Evolutionary conservation across 1,140 invertebrate genomes (phyloP).

Genomic region (Drosophila suzukii): DNA sequence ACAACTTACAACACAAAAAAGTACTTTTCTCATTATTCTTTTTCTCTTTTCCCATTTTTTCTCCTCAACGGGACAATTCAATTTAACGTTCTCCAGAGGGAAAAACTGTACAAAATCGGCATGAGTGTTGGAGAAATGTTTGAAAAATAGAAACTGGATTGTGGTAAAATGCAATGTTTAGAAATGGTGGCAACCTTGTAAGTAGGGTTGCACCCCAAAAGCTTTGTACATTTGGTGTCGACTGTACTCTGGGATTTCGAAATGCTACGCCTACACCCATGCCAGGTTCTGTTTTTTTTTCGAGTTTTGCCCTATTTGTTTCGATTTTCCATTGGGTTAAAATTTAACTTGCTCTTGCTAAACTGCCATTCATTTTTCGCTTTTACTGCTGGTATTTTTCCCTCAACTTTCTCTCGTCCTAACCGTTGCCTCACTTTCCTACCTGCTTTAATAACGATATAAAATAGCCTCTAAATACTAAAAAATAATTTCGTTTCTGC

Average conservation of each 20-base stretch:
- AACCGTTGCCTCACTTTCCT: conserved; percentile 37
- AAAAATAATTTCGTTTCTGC: conserved; percentile 78
- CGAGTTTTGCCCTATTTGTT: conserved; percentile 1
- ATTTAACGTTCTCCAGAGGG: conserved; percentile 23
- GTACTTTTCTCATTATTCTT: conserved; percentile 60
- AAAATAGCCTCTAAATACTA: conserved; percentile 83
- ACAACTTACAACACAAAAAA: conserved; percentile 83
- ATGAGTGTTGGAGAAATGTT: conserved; percentile 5
- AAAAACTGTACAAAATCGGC: conserved; percentile 9
- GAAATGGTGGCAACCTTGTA: conserved; percentile 3
- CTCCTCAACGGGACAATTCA: conserved; percentile 41
- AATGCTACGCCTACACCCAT: background rate
- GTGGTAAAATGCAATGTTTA: conserved; percentile 25
- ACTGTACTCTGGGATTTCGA: background rate
- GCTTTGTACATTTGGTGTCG: conserved; percentile 4
- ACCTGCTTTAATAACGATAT: conserved; percentile 75
- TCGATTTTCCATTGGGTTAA: conserved; percentile 1
- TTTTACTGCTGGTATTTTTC: conserved; percentile 19
- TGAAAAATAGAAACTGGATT: conserved; percentile 8
- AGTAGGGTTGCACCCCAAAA: conserved; percentile 1
- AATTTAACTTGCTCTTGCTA: conserved; percentile 14
- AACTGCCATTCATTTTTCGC: conserved; percentile 18
- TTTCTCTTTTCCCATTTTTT: conserved; percentile 36
- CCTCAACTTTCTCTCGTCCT: conserved; percentile 6
- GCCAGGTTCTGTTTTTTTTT: conserved; percentile 11